Evolutionary conservation across 2,113 vertebrate genomes (phyloP).

Genomic region (Noturus placidus): DNA sequence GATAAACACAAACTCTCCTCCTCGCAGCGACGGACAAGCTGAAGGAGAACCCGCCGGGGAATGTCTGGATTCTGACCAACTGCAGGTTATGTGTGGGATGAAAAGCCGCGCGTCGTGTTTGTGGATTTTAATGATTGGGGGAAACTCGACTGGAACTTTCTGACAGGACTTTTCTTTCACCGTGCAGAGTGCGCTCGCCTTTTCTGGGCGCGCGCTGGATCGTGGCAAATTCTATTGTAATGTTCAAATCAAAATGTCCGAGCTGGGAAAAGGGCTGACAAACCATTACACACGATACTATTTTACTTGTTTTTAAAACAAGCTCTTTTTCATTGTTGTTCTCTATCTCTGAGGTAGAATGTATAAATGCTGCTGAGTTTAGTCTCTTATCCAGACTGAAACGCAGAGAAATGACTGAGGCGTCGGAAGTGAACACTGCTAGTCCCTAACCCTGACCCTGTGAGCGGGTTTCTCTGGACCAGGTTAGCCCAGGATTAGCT

Average conservation of each 20-base stretch:
- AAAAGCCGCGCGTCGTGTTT: neutral
- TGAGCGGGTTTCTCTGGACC: conserved; percentile 45
- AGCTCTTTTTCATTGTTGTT: no score
- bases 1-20: conserved; percentile 28
- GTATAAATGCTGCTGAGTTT: conserved; percentile 14
- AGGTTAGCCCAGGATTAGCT: conserved; percentile 40
- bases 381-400: conserved; percentile 6
- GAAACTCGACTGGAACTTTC: conserved; percentile 11
- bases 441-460: neutral
- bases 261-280: conserved; percentile 68
- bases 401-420: conserved; percentile 46
- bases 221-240: conserved; percentile 88
- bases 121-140: neutral
- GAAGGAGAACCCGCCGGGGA: neutral
- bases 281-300: neutral
- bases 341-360: conserved; percentile 8
- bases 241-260: conserved; percentile 80
- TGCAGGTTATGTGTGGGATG: neutral
- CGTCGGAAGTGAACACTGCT: conserved; percentile 28
- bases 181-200: conserved; percentile 63
- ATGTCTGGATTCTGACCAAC: neutral
- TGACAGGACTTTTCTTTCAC: conserved; percentile 45
- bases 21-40: conserved; percentile 32
- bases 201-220: conserved; percentile 81
- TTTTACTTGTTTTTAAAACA: neutral